A percentile compares a stretch with the other conserved stretches of the same genome.
These are phyloP conservation scores for Lampropteryx suffumata DNA, from an alignment of 2,888 invertebrate genomes.

Conservation along the genomic window DNA sequence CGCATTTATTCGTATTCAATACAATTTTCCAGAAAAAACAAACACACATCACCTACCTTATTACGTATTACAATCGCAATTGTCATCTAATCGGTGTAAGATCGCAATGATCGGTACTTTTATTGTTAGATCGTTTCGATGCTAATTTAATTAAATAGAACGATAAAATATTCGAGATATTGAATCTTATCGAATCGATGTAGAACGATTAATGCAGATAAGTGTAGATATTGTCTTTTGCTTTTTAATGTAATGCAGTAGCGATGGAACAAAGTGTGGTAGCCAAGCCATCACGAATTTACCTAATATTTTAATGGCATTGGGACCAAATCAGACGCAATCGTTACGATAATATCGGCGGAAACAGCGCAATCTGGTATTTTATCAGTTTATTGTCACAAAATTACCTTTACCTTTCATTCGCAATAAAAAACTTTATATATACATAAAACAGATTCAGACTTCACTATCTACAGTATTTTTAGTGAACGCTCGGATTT, in stretches of 20 bases:
- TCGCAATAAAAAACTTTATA: no score
- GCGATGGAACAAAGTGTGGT: no score
- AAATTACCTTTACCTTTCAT: no score
- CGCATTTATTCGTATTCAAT: slow-evolving; percentile 7
- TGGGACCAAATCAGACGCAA: no score
- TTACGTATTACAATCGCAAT: slow-evolving; percentile 33
- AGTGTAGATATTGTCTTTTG: not conserved
- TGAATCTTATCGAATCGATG: slow-evolving; percentile 26
- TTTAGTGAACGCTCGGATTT: no score
- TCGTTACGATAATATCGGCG: no score
- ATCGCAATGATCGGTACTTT: slow-evolving; percentile 44
- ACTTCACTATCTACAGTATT: no score
- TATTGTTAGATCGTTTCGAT: slow-evolving; percentile 44
- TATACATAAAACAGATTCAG: no score
- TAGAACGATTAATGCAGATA: slow-evolving; percentile 22
- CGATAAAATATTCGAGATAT: slow-evolving; percentile 41
- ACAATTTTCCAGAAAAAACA: slow-evolving; percentile 22
- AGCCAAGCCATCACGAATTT: no score
- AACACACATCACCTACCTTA: slow-evolving; percentile 23
- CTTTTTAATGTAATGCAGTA: not conserved
- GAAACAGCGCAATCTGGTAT: no score
- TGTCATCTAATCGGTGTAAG: slow-evolving; percentile 43
- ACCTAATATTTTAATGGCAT: no score
- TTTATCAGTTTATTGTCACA: no score
- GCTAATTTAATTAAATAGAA: slow-evolving; percentile 53